Evolutionary conservation across 2,888 invertebrate genomes (phyloP).

Genomic region (Ecliptopera silaceata): DNA sequence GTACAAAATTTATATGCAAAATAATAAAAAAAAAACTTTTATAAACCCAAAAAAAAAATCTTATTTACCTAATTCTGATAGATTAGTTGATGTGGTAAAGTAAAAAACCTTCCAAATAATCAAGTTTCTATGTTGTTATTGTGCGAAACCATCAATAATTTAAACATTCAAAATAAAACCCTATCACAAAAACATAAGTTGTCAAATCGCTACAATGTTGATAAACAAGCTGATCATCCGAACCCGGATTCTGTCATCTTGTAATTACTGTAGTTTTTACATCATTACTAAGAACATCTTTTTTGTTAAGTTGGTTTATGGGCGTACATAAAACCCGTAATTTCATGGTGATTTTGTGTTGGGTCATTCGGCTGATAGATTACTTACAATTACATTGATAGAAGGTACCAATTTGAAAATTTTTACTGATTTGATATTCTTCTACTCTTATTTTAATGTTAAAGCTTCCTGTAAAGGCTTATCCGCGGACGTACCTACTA

Average conservation of each 20-base stretch:
- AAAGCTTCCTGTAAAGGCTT: too few species aligned
- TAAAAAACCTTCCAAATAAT: background rate
- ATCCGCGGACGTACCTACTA: too few species aligned
- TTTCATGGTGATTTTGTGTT: slow-evolving; percentile 36
- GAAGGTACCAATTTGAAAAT: too few species aligned
- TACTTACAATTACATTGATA: too few species aligned
- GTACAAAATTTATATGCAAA: too few species aligned
- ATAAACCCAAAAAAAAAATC: too few species aligned
- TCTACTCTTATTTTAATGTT: too few species aligned
- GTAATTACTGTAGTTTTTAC: slow-evolving; percentile 41
- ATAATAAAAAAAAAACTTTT: too few species aligned
- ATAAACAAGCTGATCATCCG: slow-evolving; percentile 28
- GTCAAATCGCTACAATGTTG: slow-evolving; percentile 11
- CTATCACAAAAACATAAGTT: slow-evolving; percentile 30
- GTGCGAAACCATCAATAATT: background rate
- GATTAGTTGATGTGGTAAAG: too few species aligned
- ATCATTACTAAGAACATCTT: slow-evolving; percentile 40
- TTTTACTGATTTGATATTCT: too few species aligned
- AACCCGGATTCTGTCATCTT: slow-evolving; percentile 38
- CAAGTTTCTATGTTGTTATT: slow-evolving; percentile 17
- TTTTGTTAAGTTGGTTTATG: slow-evolving; percentile 42
- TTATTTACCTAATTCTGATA: too few species aligned
- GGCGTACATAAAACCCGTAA: slow-evolving; percentile 36
- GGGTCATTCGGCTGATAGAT: slow-evolving; percentile 21
- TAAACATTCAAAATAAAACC: slow-evolving; percentile 18